Evolutionary conservation across 2,888 invertebrate species (phyloP), one percentile per base, ranked within the genome.

Genomic region (Drosophila greeni): DNA sequence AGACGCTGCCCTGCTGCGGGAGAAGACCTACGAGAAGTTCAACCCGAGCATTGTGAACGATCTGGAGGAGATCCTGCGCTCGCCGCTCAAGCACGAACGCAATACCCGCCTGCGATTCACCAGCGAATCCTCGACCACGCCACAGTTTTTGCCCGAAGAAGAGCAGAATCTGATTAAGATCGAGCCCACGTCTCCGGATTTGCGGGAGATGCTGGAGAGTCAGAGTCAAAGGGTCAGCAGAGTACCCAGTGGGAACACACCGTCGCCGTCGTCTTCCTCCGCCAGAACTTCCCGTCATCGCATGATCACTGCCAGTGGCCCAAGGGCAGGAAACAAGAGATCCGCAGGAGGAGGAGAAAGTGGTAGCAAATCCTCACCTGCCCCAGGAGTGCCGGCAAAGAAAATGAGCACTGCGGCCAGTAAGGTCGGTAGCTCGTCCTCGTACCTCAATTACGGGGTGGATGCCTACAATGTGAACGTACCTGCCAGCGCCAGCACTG

Each of bases 51-150:
- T 88, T 60, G 88, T 88, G 6, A 87, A 88, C 52, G 89, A 89
- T 75, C 74, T 89, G 47, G 88, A 89, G 75, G 88, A 89, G 40
- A 88, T 89, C 18, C 66, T 89, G 7, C 86, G 88, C 43, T 89
- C 88, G 8, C 89, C 89, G 0, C 81, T 87, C 1, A 88, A 89
- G 64, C 81, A 80, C 5, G 87, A 88, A 55, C 70, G 73, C 1
- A 78, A 78, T n/a, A 65, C 85, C 2, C 75, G 87, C 0, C 78
- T 85, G 20, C 87, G 88, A 9, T 87, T 87, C 31, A 85, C 82
- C 26, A 87, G 87, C 54, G 87, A 87, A 60, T 87, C 85, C 0
- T 86, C 87, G 8, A 86, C 80, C 36, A 84, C 85, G 36, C 77
- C 77, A 12, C 86, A 85, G 51, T 86, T 82, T 54, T 65, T 86